Evolutionary conservation across 37 sponge, comb jelly and placozoan species (phyloP).

Genomic region (Diacarnus erythraeanus): DNA sequence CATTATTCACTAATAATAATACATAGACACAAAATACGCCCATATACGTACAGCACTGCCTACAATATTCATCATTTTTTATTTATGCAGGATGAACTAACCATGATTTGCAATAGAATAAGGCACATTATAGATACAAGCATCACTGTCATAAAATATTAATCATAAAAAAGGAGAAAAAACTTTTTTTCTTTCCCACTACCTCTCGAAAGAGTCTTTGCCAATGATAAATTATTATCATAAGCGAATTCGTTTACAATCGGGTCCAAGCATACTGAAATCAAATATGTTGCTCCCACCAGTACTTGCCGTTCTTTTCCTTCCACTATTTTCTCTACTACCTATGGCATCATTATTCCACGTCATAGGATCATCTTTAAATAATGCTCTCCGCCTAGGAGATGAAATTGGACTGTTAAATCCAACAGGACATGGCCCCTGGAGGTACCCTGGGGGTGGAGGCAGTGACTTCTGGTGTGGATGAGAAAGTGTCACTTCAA

Average conservation of each 20-base stretch:
- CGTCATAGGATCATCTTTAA: conserved; percentile 31
- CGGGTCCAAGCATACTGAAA: neutral
- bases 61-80: no score
- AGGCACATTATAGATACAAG: no score
- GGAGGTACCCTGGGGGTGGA: conserved; percentile 6
- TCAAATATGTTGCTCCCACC: conserved; percentile 8
- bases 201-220: no score
- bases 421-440: conserved; percentile 12
- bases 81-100: no score
- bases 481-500: neutral
- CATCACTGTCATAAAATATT: no score
- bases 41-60: no score
- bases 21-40: no score
- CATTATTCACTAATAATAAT: no score
- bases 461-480: conserved; percentile 16
- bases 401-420: conserved; percentile 8
- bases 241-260: conserved; percentile 41
- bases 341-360: conserved; percentile 12
- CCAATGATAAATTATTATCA: no score
- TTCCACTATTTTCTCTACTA: conserved; percentile 28
- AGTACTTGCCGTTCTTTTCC: conserved; percentile 6
- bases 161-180: no score
- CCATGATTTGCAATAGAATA: no score
- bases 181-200: no score
- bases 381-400: conserved; percentile 46